Evolutionary conservation across 2,888 invertebrate species (phyloP).

Genomic region (Xiphydria camelus): DNA sequence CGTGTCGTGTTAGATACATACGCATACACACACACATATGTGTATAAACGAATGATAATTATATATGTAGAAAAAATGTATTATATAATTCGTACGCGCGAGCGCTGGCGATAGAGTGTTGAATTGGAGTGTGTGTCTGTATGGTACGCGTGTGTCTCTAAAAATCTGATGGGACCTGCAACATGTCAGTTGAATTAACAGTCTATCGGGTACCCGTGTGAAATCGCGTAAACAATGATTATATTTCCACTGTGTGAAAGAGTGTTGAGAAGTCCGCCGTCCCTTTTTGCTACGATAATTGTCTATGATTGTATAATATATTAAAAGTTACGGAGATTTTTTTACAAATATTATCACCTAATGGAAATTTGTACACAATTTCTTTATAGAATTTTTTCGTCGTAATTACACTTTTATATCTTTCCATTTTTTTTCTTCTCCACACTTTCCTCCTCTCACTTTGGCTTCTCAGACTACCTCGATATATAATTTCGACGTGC

Average conservation of each 20-base stretch:
- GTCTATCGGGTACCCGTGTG: too few relatives aligned
- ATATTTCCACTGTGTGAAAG: constrained; percentile 23
- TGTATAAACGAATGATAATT: background rate
- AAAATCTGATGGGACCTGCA: too few relatives aligned
- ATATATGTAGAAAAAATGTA: background rate
- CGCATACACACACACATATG: background rate
- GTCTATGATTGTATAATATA: constrained; percentile 31
- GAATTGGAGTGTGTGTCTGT: too few relatives aligned
- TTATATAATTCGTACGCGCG: background rate
- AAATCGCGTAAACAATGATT: constrained; percentile 29
- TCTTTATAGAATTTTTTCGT: constrained; percentile 33
- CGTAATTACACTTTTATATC: constrained; percentile 15
- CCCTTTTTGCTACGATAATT: constrained; percentile 22
- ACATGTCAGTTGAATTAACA: too few relatives aligned
- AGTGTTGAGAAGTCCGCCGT: too few relatives aligned
- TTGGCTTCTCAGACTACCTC: constrained; percentile 29
- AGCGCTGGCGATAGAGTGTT: too few relatives aligned
- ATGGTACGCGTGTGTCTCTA: too few relatives aligned
- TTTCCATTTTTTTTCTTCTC: constrained; percentile 3
- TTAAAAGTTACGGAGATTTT: constrained; percentile 46
- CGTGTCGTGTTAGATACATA: background rate
- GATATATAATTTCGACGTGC: constrained; percentile 27
- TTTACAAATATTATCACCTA: constrained; percentile 47
- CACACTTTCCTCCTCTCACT: constrained; percentile 16
- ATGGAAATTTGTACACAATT: constrained; percentile 53